phyloP scores from a whole-genome alignment of 2,797 vertebrate genomes.

The Pseudochirops corinnae region DNA sequence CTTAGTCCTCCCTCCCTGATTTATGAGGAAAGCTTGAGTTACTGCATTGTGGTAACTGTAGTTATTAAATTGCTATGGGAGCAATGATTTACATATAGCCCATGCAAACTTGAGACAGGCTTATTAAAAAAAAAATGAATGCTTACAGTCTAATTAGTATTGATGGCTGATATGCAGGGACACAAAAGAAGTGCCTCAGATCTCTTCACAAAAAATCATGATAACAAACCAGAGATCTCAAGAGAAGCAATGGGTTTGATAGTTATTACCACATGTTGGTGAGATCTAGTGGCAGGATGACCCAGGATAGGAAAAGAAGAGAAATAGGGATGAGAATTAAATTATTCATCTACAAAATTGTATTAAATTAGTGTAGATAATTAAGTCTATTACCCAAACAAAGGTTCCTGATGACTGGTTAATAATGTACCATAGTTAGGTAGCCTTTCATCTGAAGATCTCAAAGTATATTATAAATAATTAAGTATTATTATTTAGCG shows the following conservation, averaged over 20 bases:
- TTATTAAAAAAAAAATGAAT: neutral
- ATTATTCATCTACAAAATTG: conserved; percentile 24
- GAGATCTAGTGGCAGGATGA: neutral
- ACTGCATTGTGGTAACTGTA: conserved; percentile 60
- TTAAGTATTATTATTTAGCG: conserved; percentile 74
- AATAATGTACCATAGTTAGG: conserved; percentile 53
- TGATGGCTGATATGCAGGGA: conserved; percentile 62
- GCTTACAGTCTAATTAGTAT: conserved; percentile 74
- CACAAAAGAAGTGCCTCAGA: conserved; percentile 28
- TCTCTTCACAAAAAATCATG: conserved; percentile 22
- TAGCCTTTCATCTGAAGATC: conserved; percentile 69
- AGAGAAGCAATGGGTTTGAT: neutral
- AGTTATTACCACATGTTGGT: neutral
- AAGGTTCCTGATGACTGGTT: conserved; percentile 65
- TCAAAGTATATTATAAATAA: conserved; percentile 69
- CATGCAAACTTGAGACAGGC: conserved; percentile 67
- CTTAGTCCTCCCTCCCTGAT: conserved; percentile 75
- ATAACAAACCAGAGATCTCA: neutral
- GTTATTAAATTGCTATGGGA: conserved; percentile 70
- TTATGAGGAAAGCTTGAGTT: conserved; percentile 74
- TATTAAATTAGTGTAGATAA: conserved; percentile 65
- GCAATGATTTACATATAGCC: conserved; percentile 73
- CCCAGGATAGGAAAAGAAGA: conserved; percentile 9
- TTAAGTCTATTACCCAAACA: conserved; percentile 73
- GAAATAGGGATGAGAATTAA: neutral